Percentiles rank a stretch among this genome's conserved stretches.
phyloP scores from a whole-genome alignment of 2,888 invertebrate species.

The Argyresthia goedartella region DNA sequence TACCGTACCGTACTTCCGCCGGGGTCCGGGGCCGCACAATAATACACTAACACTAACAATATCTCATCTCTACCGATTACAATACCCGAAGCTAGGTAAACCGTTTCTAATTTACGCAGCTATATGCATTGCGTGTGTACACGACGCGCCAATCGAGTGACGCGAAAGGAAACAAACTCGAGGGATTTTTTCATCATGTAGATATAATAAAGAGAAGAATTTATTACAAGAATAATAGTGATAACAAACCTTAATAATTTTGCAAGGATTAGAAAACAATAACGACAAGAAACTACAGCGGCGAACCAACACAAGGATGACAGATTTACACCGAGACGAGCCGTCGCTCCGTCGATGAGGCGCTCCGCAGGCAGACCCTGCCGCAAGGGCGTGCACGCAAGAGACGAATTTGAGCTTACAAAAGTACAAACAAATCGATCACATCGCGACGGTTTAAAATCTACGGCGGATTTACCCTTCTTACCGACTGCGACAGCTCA shows the following conservation, averaged over 20 bases:
- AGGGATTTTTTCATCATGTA: too few species aligned
- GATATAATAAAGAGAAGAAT: neutral
- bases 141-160: too few species aligned
- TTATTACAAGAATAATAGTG: neutral
- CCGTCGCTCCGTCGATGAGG: slow-evolving; percentile 43
- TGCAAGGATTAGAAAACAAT: neutral
- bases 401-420: slow-evolving; percentile 66
- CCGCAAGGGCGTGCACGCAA: slow-evolving; percentile 60
- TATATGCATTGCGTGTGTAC: too few species aligned
- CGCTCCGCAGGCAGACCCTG: slow-evolving; percentile 30
- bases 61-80: slow-evolving; percentile 51
- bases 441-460: slow-evolving; percentile 62
- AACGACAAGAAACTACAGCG: slow-evolving; percentile 18
- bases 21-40: slow-evolving; percentile 20
- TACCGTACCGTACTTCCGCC: too few species aligned
- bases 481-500: slow-evolving; percentile 62
- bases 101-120: slow-evolving; percentile 25
- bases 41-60: slow-evolving; percentile 59
- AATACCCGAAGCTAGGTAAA: slow-evolving; percentile 55
- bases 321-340: too few species aligned
- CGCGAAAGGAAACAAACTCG: too few species aligned
- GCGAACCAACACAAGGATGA: slow-evolving; percentile 38
- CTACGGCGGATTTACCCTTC: slow-evolving; percentile 63
- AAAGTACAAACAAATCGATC: slow-evolving; percentile 68
- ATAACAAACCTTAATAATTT: slow-evolving; percentile 4